A percentile compares a stretch with the other conserved stretches of the same genome.
phyloP scores from a whole-genome alignment of 2,113 vertebrate genomes.

The Ahaetulla prasina region DNA sequence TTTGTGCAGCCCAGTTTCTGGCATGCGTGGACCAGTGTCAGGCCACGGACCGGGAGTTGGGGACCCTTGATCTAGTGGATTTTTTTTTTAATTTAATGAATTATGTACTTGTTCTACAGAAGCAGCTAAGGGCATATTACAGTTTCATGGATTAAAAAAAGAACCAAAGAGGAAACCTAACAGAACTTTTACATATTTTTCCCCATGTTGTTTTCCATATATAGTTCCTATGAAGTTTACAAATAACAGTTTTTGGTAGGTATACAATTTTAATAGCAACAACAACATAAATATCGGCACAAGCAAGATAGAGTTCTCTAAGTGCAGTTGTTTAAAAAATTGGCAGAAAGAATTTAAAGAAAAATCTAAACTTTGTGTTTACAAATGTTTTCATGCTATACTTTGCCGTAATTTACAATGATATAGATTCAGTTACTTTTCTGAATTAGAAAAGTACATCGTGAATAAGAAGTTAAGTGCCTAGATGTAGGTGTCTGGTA shows the following conservation, averaged over 20 bases:
- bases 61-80: neutral
- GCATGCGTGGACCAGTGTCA: no score
- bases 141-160: neutral
- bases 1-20: no score
- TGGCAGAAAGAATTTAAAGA: neutral
- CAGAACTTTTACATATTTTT: neutral
- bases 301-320: neutral
- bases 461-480: neutral
- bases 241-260: neutral
- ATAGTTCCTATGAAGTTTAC: neutral
- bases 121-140: neutral
- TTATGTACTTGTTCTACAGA: neutral
- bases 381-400: neutral
- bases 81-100: neutral
- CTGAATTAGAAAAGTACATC: neutral
- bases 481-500: neutral
- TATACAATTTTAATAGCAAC: neutral
- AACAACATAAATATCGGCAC: no score
- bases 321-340: neutral
- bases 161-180: neutral
- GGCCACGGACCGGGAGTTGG: no score
- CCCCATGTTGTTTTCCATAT: neutral
- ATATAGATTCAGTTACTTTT: neutral
- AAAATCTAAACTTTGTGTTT: neutral
- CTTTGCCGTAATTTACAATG: neutral